Base-by-base conservation (phyloP, 1,140 invertebrate species). In the Colletes latitarsis region DNA sequence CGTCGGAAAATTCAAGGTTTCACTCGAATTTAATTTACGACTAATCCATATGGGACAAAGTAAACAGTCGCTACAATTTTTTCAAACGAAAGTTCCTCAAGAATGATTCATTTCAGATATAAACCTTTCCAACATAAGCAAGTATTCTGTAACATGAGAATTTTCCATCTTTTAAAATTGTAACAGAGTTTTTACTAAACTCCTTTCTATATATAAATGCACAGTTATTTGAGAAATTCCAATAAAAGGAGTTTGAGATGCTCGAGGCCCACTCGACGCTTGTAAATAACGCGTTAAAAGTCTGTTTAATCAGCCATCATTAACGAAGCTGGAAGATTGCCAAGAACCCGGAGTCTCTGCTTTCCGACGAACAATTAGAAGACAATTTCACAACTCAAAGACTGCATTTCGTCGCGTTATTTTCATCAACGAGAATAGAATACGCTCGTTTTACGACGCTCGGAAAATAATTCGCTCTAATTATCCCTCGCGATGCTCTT, bases 1-100 rank as follows among this genome's bases (percentile, higher is more conserved):
- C 92, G 96, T 94, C 85, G 96, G 93, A 19, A 95, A 94, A 86
- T 96, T 96, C 83, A 96, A 96, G 93, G 95, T 95, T 83, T 86
- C 9, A 8, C 39, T 1, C 8, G n/a, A 0, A 30, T 30, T 30
- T 39, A 30, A 30, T 4, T 73, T 52, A 46, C 30, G 30, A 30
- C 30, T 30, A 30, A 30, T 30, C 30, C 30, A 30, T 30, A 30
- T 0, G 30, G 30, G 30, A 30, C 30, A 30, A 30, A 30, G 30
- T 30, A 30, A 30, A 30, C 30, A 30, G 30, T 30, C 30, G 30
- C 30, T 30, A 2, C 30, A 30, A 30, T 30, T 30, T 30, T 30
- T 30, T 30, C 30, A 30, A 30, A 30, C 30, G 30, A n/a, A n/a
- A n/a, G n/a, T n/a, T n/a, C n/a, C n/a, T n/a, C n/a, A n/a, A n/a